These are phyloP conservation scores for Falcunculus frontatus DNA, from an alignment of 2,113 vertebrate species.

Conservation along the genomic window DNA sequence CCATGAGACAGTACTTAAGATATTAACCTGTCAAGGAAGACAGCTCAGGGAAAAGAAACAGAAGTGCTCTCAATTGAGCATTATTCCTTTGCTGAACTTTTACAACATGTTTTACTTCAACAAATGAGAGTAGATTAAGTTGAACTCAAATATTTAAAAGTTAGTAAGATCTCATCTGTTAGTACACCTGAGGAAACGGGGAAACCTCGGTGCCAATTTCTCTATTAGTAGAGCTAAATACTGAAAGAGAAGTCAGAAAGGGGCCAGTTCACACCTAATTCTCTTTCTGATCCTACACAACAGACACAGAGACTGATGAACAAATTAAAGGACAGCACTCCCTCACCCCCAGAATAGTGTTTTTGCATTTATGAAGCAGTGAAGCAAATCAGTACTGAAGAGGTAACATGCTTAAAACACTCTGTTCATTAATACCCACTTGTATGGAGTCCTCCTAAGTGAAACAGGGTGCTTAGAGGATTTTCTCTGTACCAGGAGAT, in stretches of 20 bases:
- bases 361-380: not conserved
- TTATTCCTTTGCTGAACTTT: not conserved
- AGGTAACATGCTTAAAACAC: not conserved
- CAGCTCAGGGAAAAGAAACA: not conserved
- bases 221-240: not conserved
- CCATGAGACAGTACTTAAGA: not conserved
- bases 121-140: not conserved
- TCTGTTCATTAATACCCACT: conserved; percentile 73
- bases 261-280: not conserved
- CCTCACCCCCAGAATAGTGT: fast-evolving
- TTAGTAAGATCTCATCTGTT: not conserved
- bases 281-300: not conserved
- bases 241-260: not conserved
- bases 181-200: not conserved
- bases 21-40: not conserved
- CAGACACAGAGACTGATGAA: not conserved
- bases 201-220: not conserved
- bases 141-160: not conserved
- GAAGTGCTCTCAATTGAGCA: not conserved
- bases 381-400: not conserved
- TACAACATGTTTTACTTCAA: not conserved
- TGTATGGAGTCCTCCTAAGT: conserved; percentile 88
- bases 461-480: conserved; percentile 78
- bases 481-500: conserved; percentile 74
- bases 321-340: not conserved